Base-by-base conservation (phyloP, 2,113 vertebrate species). In the Calypte anna region DNA sequence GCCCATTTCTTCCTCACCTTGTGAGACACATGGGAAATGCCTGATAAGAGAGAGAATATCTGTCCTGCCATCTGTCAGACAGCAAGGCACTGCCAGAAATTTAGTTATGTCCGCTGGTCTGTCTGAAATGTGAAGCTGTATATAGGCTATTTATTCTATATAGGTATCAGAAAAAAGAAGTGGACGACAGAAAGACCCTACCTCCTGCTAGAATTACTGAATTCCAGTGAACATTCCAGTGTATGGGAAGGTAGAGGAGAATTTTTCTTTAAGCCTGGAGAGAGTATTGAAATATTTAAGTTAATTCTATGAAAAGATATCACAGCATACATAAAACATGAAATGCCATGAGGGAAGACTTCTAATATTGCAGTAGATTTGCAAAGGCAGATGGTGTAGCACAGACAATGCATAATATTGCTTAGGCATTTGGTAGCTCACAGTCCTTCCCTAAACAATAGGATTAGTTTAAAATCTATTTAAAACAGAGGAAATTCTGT, bases 271-370 rank as follows among this genome's bases (percentile, higher is more conserved):
- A 88, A 96, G 66, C 64, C 40, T 82, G 30, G 43, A 84, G 58
- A 85, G 33, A 78, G 50, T 86, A 93, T 68, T 92, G 80, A 93
- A 97, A 96, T 96, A 91, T 91, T 96, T 96, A 93, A 80, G 76
- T 78, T 93, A 90, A 68, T 85, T 84, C 31, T 92, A 73, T 12
- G 67, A 94, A 84, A 88, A 95, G 79, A 78, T 59, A 43, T 80
- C 88, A 44, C 13, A 91, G 68, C 86, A 95, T 94, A 92, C 80
- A 94, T 79, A 88, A 95, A 87, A 93, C 40, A 96, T 92, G 80
- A 93, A 86, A 86, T 74, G 17, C 33, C 21, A 18, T 58, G 81
- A 46, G 95, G 82, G 59, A 93, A 61, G 50, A 18, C 82, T 90
- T 94, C 44, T 87, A 43, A 77, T 82, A 92, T 64, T 93, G 61